Conservation (phyloP, 2,797 vertebrate species). For the Sebastes aleutianus region DNA sequence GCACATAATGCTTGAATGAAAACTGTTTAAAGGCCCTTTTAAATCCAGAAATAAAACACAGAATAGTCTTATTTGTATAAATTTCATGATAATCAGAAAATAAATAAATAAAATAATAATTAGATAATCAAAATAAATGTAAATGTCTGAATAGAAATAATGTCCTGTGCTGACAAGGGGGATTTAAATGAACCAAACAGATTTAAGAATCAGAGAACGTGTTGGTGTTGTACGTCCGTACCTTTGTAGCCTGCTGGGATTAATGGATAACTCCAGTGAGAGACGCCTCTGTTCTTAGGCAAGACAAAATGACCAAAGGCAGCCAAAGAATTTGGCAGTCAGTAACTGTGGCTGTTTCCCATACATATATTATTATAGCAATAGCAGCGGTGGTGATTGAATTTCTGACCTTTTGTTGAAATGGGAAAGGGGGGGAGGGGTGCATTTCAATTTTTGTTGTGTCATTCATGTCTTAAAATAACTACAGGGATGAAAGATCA, state of each 20-base stretch:
- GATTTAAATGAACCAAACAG: conserved; percentile 32
- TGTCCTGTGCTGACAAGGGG: neutral
- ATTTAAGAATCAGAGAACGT: conserved; percentile 49
- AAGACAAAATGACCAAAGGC: conserved; percentile 82
- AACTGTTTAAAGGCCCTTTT: neutral
- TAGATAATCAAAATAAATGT: neutral
- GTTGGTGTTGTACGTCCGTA: conserved; percentile 41
- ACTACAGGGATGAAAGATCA: conserved; percentile 84
- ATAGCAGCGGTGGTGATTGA: conserved; percentile 83
- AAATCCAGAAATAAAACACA: conserved; percentile 4
- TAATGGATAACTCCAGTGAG: conserved; percentile 80
- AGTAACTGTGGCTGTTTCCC: conserved; percentile 80
- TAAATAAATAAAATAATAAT: neutral
- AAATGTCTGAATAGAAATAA: neutral
- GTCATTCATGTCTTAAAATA: conserved; percentile 84
- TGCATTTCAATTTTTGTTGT: conserved; percentile 84
- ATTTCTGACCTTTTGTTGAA: conserved; percentile 88
- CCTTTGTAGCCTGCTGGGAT: conserved; percentile 63
- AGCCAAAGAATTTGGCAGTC: conserved; percentile 79
- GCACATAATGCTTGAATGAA: conserved; percentile 13
- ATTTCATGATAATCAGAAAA: neutral
- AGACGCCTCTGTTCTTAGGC: conserved; percentile 77
- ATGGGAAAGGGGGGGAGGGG: conserved; percentile 71
- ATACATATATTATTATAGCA: conserved; percentile 85
- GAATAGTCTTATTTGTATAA: neutral